phyloP scores from a whole-genome alignment of 2,113 vertebrate genomes.

The Melanerpes formicivorus region DNA sequence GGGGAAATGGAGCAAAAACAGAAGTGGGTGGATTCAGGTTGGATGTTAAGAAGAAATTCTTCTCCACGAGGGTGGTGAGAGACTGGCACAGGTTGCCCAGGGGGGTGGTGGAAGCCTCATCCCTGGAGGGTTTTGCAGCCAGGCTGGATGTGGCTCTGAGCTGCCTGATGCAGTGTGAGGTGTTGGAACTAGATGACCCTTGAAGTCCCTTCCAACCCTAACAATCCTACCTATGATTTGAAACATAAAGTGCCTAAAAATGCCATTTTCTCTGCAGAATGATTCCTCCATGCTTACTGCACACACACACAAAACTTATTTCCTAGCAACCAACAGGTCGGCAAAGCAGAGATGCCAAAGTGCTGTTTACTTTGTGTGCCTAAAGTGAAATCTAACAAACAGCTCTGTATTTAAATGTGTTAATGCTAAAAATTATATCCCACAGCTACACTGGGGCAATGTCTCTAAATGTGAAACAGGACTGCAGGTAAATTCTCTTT shows the following conservation, averaged over 20 bases:
- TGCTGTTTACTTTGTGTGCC: constrained; percentile 70
- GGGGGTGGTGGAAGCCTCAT: too few relatives aligned
- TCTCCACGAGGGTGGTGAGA: too few relatives aligned
- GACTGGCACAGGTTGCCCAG: too few relatives aligned
- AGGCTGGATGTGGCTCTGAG: too few relatives aligned
- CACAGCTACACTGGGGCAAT: constrained; percentile 79
- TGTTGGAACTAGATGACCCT: too few relatives aligned
- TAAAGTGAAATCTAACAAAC: constrained; percentile 85
- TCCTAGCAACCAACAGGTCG: constrained; percentile 73
- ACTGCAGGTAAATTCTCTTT: constrained; percentile 85
- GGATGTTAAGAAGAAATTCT: too few relatives aligned
- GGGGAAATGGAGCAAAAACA: too few relatives aligned
- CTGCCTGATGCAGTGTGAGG: too few relatives aligned
- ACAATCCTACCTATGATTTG: neutral
- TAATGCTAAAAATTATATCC: constrained; percentile 86
- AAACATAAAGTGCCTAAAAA: constrained; percentile 52
- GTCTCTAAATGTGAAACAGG: constrained; percentile 82
- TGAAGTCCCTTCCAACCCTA: too few relatives aligned
- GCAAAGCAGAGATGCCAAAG: constrained; percentile 67
- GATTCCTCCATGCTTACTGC: constrained; percentile 48
- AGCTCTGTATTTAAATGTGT: constrained; percentile 92
- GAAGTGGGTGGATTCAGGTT: too few relatives aligned
- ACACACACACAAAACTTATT: constrained; percentile 50
- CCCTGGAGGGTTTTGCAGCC: too few relatives aligned
- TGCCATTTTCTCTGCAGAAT: constrained; percentile 55